These are phyloP conservation scores for Parazoanthus swiftii DNA, from an alignment of 92 coral and sea anemone species.

Conservation along the genomic window DNA sequence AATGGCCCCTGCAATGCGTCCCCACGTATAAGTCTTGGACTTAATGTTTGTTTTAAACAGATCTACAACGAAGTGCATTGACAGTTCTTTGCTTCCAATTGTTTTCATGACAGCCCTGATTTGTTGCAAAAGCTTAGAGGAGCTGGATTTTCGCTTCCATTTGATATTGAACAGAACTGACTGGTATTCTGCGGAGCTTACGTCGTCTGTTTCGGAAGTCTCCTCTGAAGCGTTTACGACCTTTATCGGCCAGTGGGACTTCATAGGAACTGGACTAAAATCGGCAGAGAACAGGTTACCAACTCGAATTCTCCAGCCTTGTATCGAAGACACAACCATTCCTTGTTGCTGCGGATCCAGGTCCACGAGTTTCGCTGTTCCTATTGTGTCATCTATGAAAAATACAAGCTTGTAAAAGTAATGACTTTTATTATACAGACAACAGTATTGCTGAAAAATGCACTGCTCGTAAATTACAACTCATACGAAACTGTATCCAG, in stretches of 20 bases:
- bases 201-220: background rate
- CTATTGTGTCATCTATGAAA: background rate
- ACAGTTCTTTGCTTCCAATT: slow-evolving; percentile 31
- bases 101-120: slow-evolving; percentile 27
- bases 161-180: slow-evolving; percentile 55
- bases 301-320: slow-evolving; percentile 72
- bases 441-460: background rate
- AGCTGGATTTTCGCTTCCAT: slow-evolving; percentile 34
- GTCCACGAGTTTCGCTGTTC: slow-evolving; percentile 68
- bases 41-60: slow-evolving; percentile 16
- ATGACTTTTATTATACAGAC: background rate
- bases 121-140: slow-evolving; percentile 44
- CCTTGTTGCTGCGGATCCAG: slow-evolving; percentile 61
- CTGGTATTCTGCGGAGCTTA: slow-evolving; percentile 54
- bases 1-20: slow-evolving; percentile 59
- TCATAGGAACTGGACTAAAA: slow-evolving; percentile 56
- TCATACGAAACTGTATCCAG: too few relatives aligned
- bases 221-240: background rate
- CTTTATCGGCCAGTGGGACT: slow-evolving; percentile 49
- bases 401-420: background rate
- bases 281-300: slow-evolving; percentile 63
- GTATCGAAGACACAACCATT: slow-evolving; percentile 43
- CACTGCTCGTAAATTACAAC: background rate
- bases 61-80: slow-evolving; percentile 67
- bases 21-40: slow-evolving; percentile 41